Percentiles rank a stretch among this genome's conserved stretches.
Evolutionary conservation across 2,797 vertebrate genomes (phyloP).

Genomic region (Chloroceryle inda): DNA sequence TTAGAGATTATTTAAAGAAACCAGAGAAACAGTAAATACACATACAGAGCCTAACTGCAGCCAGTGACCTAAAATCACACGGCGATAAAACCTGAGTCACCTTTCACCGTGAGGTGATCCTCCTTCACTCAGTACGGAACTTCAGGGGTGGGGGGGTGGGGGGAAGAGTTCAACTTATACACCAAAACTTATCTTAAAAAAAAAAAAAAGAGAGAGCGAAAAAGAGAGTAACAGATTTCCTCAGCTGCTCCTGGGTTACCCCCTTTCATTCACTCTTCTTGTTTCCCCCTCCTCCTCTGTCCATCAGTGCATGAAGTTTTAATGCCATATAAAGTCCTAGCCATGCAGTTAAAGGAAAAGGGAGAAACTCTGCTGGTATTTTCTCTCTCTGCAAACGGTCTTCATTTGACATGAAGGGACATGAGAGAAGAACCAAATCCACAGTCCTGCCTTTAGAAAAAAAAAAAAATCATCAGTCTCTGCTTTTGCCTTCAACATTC

Average conservation of each 20-base stretch:
- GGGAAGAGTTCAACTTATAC: slow-evolving; percentile 80
- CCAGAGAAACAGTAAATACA: slow-evolving; percentile 75
- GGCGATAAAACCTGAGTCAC: slow-evolving; percentile 75
- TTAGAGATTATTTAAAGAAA: slow-evolving; percentile 83
- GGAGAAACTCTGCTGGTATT: slow-evolving; percentile 81
- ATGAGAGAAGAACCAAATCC: slow-evolving; percentile 80
- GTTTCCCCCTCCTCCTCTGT: slow-evolving; percentile 73
- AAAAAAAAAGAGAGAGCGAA: slow-evolving; percentile 24
- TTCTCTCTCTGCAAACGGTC: slow-evolving; percentile 82
- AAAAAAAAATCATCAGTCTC: slow-evolving; percentile 56
- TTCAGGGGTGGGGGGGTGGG: slow-evolving; percentile 63
- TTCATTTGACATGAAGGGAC: slow-evolving; percentile 69
- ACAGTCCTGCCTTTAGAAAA: slow-evolving; percentile 81
- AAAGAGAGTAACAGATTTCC: slow-evolving; percentile 81
- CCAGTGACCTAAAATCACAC: slow-evolving; percentile 78
- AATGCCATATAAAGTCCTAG: slow-evolving; percentile 85
- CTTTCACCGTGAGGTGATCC: slow-evolving; percentile 68
- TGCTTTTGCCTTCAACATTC: slow-evolving; percentile 66
- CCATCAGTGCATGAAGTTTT: slow-evolving; percentile 88
- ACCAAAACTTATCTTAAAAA: slow-evolving; percentile 84
- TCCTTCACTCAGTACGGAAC: slow-evolving; percentile 79
- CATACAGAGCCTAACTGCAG: slow-evolving; percentile 76
- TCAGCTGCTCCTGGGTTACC: slow-evolving; percentile 85
- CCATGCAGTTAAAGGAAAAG: slow-evolving; percentile 82
- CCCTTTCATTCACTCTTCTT: slow-evolving; percentile 71